Base-by-base conservation (phyloP, 1,140 invertebrate genomes). In the Ceratosolen fusciceps region DNA sequence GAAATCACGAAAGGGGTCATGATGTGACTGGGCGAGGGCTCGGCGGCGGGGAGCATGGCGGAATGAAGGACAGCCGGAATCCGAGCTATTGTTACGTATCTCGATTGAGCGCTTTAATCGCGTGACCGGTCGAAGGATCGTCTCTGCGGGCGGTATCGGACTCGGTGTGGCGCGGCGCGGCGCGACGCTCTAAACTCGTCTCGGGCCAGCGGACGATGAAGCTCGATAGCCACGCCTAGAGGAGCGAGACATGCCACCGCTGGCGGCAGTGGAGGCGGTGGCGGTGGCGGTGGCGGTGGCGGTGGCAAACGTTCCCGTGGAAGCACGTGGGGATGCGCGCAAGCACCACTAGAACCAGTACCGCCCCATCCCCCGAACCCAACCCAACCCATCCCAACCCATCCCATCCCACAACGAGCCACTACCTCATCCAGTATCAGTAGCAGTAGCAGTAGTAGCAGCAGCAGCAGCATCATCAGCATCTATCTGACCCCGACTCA, bases 221-320 rank as follows among this genome's bases (percentile, higher is more conserved):
- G 78, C 78, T 79, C 78, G 78, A 79, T 79, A 79, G 71, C 78
- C 78, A 79, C 78, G 78, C 78, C 78, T 79, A 68, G 78, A 10
- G 31, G 12, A 37, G 54, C 54, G 43, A 70, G 19, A 29, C 65
- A 70, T 56, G 24, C 65, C 62, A 47, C n/a, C 47, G 31, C 21
- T 39, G 21, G 14, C 47, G 21, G 16, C 47, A n/a, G n/a, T n/a
- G n/a, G n/a, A n/a, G n/a, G 43, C 21, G n/a, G 14, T 16, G 19
- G n/a, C 19, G 31, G 34, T n/a, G n/a, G 60, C 74, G n/a, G n/a
- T n/a, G n/a, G 43, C 21, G n/a, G 14, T 16, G 19, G n/a, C 19
- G 31, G 34, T n/a, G n/a, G 60, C 74, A 31, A 67, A 26, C 62
- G 65, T 75, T 75, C 58, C 29, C 31, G 29, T 21, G 29, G 26